These are phyloP conservation scores for Chrysolina americana DNA, from an alignment of 2,888 invertebrate genomes.

Conservation along the genomic window DNA sequence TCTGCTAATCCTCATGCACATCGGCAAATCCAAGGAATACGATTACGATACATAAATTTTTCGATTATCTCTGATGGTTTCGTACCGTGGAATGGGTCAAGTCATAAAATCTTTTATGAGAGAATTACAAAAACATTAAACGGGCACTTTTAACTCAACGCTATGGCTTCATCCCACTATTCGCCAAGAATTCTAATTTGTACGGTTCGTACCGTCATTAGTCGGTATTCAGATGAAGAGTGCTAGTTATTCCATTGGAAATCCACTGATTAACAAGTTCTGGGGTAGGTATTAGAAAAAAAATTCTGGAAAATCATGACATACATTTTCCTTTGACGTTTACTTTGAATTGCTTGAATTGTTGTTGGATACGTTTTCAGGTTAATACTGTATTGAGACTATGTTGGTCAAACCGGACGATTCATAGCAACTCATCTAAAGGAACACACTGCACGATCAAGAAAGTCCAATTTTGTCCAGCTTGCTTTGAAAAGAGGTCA, in stretches of 20 bases:
- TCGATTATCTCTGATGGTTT: slow-evolving; percentile 35
- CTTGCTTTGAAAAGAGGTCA: no score
- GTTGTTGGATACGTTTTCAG: no score
- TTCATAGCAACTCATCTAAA: no score
- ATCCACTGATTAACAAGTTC: no score
- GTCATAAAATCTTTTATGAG: slow-evolving; percentile 27
- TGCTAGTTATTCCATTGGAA: background rate
- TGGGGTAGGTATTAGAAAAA: no score
- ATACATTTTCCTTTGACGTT: no score
- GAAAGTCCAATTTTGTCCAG: no score
- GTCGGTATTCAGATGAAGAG: background rate
- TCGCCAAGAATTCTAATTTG: slow-evolving; percentile 12
- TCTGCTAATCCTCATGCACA: background rate
- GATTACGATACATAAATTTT: slow-evolving; percentile 36
- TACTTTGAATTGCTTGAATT: no score
- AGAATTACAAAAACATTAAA: slow-evolving; percentile 31
- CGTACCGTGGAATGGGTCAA: slow-evolving; percentile 23
- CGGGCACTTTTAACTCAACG: background rate
- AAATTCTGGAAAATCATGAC: no score
- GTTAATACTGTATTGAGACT: no score
- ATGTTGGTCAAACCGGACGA: no score
- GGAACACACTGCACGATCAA: no score
- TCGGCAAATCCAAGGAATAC: slow-evolving; percentile 20
- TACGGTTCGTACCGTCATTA: background rate
- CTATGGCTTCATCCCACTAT: slow-evolving; percentile 14